Conservation (phyloP, 1,140 invertebrate genomes). For the Saxidomus purpurata region DNA sequence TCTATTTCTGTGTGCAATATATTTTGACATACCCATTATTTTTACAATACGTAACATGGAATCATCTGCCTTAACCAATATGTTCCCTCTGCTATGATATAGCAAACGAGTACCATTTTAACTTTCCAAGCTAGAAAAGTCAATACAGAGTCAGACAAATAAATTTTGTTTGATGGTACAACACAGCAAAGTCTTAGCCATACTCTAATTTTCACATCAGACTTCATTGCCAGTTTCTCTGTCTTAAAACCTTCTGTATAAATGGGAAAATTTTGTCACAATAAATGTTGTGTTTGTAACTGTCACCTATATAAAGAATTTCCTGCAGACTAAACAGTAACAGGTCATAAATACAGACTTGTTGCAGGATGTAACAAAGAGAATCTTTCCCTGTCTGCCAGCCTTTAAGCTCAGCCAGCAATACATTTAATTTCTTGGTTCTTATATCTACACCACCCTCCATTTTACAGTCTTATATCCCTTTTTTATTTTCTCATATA, state of each 20-base stretch:
- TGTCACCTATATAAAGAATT: neutral
- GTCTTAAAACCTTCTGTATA: neutral
- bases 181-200: neutral
- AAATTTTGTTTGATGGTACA: neutral
- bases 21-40: conserved; percentile 32
- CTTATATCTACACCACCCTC: too few relatives aligned
- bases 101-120: conserved; percentile 17
- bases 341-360: neutral
- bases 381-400: too few relatives aligned
- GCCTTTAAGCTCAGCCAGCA: too few relatives aligned
- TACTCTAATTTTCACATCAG: neutral
- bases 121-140: neutral
- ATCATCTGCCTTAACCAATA: conserved; percentile 8
- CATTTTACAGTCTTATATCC: too few relatives aligned
- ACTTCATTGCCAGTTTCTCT: neutral
- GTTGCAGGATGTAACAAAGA: neutral
- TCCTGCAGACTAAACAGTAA: neutral
- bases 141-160: conserved; percentile 23
- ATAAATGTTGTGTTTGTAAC: conserved; percentile 2
- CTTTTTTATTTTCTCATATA: too few relatives aligned
- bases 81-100: conserved; percentile 10
- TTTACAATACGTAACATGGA: neutral
- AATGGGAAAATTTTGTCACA: neutral
- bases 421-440: too few relatives aligned
- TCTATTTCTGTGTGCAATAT: neutral